Evolutionary conservation across 2,113 vertebrate genomes (phyloP), one percentile per base, ranked within the genome.

Genomic region (Burhinus bistriatus): DNA sequence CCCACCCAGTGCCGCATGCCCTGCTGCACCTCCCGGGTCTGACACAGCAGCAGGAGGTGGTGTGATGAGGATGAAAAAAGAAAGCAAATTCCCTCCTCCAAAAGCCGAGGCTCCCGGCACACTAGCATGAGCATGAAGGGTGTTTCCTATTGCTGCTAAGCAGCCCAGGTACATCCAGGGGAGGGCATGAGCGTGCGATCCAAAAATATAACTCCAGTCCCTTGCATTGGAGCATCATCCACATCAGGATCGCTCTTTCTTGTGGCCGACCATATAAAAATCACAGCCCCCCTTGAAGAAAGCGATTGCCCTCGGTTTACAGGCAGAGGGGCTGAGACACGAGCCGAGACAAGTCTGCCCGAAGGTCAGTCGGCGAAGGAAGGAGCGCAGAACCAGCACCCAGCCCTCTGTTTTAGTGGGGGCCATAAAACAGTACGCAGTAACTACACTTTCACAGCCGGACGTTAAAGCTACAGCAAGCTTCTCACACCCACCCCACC

Each of bases 251-350:
- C 1, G 1, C 59, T 44, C 23, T 29, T 34, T 6, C 45, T 21
- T 34, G 15, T 1, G 1, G 42, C 17, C 49, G 44, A 20, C 0
- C 9, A 44, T 16, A 32, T 2, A 47, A 62, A 80, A 91, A n/a
- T 23, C 76, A 40, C 66, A 77, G 21, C 8, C 25, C 15, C 26
- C 20, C 66, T 3, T 6, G 40, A 52, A 86, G 26, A 45, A 49
- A n/a, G 47, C 0, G 1, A 27, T 3, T 38, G 19, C 27, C 52
- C 26, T 27, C 2, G 0, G 23, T 51, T 57, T 40, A 22, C 11
- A 23, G 51, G n/a, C 32, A 30, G n/a, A 4, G 32, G 55, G 47
- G 25, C 45, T 11, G 25, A 30, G 58, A 44, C 42, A 44, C 42
- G 42, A 44, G 42, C 42, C 12, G 42, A 44, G 42, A 36, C 4